Percentiles rank a stretch among this genome's conserved stretches.
Conservation (phyloP, 2,113 vertebrate species). For the Madoqua kirkii region DNA sequence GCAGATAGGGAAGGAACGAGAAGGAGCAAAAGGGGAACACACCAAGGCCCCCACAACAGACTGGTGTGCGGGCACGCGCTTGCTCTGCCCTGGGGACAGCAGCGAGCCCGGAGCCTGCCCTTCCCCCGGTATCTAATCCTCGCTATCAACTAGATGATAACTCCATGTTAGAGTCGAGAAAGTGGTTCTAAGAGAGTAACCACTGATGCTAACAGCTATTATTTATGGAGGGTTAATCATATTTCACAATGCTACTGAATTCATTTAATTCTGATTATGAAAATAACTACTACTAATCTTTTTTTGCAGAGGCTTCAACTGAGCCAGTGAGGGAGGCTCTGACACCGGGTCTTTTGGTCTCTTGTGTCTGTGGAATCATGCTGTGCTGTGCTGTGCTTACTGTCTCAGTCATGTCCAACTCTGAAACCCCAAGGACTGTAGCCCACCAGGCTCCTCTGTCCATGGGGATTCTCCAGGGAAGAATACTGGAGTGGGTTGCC, state of each 20-base stretch:
- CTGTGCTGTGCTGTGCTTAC: neutral
- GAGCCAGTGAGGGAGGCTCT: neutral
- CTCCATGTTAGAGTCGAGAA: neutral
- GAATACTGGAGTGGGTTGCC: neutral
- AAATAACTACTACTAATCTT: neutral
- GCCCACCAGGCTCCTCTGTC: neutral
- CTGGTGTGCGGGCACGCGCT: accelerated
- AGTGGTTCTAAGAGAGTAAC: neutral
- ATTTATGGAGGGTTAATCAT: neutral
- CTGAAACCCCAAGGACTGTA: neutral
- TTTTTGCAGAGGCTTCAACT: neutral
- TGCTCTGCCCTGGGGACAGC: accelerated
- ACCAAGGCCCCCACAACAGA: accelerated
- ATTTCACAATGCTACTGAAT: neutral
- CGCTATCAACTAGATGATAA: neutral
- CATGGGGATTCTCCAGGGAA: neutral
- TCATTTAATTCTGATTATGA: neutral
- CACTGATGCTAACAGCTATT: neutral
- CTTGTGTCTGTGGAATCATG: neutral
- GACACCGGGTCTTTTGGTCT: neutral
- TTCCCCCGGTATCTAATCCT: neutral
- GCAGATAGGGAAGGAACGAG: neutral
- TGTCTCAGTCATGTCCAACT: neutral
- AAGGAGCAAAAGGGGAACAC: neutral
- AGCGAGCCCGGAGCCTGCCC: accelerated